Evolutionary conservation across 2,113 vertebrate species (phyloP), one percentile per base, ranked within the genome.

Genomic region (Leiothrix lutea): DNA sequence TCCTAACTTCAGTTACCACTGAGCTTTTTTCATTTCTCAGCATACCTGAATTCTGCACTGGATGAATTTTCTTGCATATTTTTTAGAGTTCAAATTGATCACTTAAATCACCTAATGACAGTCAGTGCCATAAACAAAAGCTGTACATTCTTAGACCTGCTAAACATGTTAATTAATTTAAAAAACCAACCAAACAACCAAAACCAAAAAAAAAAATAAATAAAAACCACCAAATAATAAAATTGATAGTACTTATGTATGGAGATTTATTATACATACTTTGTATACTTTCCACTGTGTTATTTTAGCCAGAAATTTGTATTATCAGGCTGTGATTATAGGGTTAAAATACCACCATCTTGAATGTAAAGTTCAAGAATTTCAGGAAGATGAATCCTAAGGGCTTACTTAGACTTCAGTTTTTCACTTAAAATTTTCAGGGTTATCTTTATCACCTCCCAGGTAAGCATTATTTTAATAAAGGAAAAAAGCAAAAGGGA

Each of bases 381-480:
- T 80, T 86, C 73, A 90, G 26, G 35, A 56, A 69, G 6, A 0
- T 31, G 14, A 20, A 45, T 71, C 35, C 50, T 45, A 66, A 62
- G 50, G 57, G 45, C n/a, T 91, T 69, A 19, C 75, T 96, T 93
- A 54, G 75, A 77, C 14, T 84, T 90, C 42, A 73, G 21, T 11
- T 74, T 87, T 64, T 73, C 36, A 56, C 80, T 93, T 36, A 65
- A 89, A 92, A 89, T 16, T 13, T 78, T 88, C 65, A 92, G 80
- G 18, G 31, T 90, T 88, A 80, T 92, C 36, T 69, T 72, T 62
- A 83, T 51, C 77, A 85, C 44, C 24, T 23, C 17, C 11, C 48
- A 95, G 47, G 81, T 96, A 97, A 91, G 64, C 14, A 71, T 77
- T 67, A 53, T 72, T 82, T 88, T 79, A 75, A 53, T 72, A 87